phyloP scores from a whole-genome alignment of 2,888 invertebrate genomes.

The Ferrisia virgata region DNA sequence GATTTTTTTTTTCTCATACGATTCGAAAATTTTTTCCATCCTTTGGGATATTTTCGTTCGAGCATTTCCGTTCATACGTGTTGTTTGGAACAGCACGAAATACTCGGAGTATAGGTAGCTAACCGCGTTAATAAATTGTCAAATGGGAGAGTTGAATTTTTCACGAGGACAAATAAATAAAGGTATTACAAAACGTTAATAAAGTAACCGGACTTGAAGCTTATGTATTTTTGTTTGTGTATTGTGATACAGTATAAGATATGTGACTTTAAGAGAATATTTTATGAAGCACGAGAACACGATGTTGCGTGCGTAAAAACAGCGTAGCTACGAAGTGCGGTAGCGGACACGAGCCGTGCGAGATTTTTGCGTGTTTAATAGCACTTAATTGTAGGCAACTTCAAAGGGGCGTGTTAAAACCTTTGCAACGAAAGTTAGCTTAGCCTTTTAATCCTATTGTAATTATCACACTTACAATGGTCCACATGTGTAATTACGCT shows the following conservation, averaged over 20 bases:
- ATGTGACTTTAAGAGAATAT: constrained; percentile 32
- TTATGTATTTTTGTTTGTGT: constrained; percentile 9
- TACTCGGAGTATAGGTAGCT: too few species aligned
- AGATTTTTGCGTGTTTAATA: constrained; percentile 44
- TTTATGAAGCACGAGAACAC: constrained; percentile 36
- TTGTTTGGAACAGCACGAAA: neutral
- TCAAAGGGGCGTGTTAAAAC: constrained; percentile 45
- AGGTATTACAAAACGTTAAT: constrained; percentile 23
- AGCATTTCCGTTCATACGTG: neutral
- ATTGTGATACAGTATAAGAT: constrained; percentile 14
- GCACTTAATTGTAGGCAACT: constrained; percentile 43
- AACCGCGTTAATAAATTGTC: neutral
- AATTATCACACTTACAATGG: constrained; percentile 44
- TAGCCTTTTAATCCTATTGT: constrained; percentile 43
- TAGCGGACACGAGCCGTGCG: constrained; percentile 31
- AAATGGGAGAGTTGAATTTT: neutral
- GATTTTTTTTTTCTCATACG: neutral
- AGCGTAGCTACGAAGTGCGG: constrained; percentile 18
- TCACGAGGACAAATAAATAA: constrained; percentile 6
- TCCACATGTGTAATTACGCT: constrained; percentile 44
- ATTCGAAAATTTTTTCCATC: neutral
- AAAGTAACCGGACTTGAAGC: constrained; percentile 23
- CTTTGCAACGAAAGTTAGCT: constrained; percentile 42
- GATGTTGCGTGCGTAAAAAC: constrained; percentile 32
- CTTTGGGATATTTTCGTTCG: neutral